A percentile compares a stretch with the other conserved stretches of the same genome.
Conservation (phyloP, 1,140 invertebrate species). For the Gryon sp. region DNA sequence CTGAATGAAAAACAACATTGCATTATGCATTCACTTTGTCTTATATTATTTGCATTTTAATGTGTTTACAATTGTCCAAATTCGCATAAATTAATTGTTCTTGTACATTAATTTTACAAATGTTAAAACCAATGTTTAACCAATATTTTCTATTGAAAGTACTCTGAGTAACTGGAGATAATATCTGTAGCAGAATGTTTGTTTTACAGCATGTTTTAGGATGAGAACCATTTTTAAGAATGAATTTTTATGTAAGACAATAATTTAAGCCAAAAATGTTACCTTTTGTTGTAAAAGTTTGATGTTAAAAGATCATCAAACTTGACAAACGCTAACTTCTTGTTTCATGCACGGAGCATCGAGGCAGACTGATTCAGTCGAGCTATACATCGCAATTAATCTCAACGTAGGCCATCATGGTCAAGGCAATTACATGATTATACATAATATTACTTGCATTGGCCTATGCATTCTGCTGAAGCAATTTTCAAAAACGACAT, state of each 20-base stretch:
- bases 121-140: too few relatives aligned
- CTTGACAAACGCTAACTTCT: constrained; percentile 8
- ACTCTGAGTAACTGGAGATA: too few relatives aligned
- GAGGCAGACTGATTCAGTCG: constrained; percentile 41
- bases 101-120: too few relatives aligned
- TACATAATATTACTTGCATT: background rate
- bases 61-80: too few relatives aligned
- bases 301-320: background rate
- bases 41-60: too few relatives aligned
- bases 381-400: constrained; percentile 46
- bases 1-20: too few relatives aligned
- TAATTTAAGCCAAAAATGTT: background rate
- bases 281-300: background rate
- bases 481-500: background rate
- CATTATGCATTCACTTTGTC: too few relatives aligned
- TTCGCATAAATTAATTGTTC: too few relatives aligned
- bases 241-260: background rate
- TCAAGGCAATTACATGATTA: constrained; percentile 34
- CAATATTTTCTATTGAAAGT: too few relatives aligned
- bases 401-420: constrained; percentile 37
- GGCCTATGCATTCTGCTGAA: constrained; percentile 9
- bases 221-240: too few relatives aligned
- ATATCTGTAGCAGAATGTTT: too few relatives aligned
- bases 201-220: too few relatives aligned
- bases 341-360: constrained; percentile 15